phyloP scores from a whole-genome alignment of 1,140 invertebrate species.

The Aricia agestis region DNA sequence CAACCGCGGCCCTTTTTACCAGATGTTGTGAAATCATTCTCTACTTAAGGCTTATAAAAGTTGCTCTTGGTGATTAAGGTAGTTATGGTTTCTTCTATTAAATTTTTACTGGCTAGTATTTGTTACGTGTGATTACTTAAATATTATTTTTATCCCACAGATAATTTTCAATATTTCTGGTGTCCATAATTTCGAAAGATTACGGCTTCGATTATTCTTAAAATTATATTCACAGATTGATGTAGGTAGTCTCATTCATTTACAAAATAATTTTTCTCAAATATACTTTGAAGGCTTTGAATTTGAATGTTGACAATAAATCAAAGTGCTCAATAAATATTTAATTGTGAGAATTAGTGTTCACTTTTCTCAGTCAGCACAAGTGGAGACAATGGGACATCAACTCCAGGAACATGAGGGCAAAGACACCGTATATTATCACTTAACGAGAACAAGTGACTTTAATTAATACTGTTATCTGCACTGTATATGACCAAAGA shows the following conservation, averaged over 20 bases:
- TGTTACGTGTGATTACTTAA: too few species aligned
- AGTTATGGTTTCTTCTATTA: too few species aligned
- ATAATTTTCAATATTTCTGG: too few species aligned
- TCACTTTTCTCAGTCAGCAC: slow-evolving; percentile 8
- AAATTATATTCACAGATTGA: too few species aligned
- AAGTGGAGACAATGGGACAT: slow-evolving; percentile 38
- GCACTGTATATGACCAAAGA: slow-evolving; percentile 30
- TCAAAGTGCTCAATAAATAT: background rate
- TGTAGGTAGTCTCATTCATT: too few species aligned
- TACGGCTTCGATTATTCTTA: too few species aligned
- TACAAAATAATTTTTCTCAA: too few species aligned
- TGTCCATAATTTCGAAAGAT: too few species aligned
- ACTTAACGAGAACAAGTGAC: slow-evolving; percentile 67
- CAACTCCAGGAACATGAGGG: slow-evolving; percentile 39
- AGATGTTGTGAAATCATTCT: background rate
- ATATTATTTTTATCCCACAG: too few species aligned
- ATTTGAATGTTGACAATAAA: background rate
- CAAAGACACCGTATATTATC: slow-evolving; percentile 64
- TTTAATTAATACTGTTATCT: slow-evolving; percentile 70
- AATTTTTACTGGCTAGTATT: too few species aligned
- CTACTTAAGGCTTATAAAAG: background rate
- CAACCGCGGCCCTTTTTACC: background rate
- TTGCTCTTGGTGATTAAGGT: too few species aligned
- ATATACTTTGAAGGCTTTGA: too few species aligned
- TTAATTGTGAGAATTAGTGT: background rate